Evolutionary conservation across 2,113 vertebrate genomes (phyloP), one percentile per base, ranked within the genome.

Genomic region (Chamaetylas fuelleborni): DNA sequence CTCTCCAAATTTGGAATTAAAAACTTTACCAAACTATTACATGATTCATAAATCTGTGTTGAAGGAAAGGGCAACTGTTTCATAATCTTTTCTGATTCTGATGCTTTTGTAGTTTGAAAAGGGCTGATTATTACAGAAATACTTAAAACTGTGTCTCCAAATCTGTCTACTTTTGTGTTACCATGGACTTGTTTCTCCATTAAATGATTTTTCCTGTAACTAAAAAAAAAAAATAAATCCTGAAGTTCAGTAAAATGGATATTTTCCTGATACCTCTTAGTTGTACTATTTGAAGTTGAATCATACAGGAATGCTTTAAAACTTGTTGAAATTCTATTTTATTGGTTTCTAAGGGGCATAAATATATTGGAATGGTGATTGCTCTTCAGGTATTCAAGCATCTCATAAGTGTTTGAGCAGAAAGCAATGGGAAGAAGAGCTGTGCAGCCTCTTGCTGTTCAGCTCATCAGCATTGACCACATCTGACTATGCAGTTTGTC

Each of bases 31-130:
- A 40, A 51, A 56, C 50, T 76, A 62, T 50, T 83, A 53, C 19
- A 33, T 89, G 89, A 91, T 89, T 92, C 87, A 84, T 92, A 64
- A 73, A 78, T 54, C 51, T 81, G 14, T 76, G 48, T 73, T 83
- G 65, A 91, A 80, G n/a, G 43, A 92, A 80, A 82, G 78, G 51
- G 69, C 34, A 66, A 4, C 26, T 81, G 60, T 95, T 87, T 89
- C 61, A 87, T 93, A 84, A 85, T 91, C 38, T 65, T 84, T 65
- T 62, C 33, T 16, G 12, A 74, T 79, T 84, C 24, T 92, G 43
- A 74, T 87, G 26, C 4, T 90, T 93, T 90, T 69, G 36, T 76
- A 86, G 61, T 67, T 54, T 64, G 53, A 77, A 92, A 88, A 61
- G 57, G 43, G 13, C 48, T 86, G 31, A 19, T 76, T 82, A 26